phyloP scores from a whole-genome alignment of 2,888 invertebrate species.

The Ceramica pisi region DNA sequence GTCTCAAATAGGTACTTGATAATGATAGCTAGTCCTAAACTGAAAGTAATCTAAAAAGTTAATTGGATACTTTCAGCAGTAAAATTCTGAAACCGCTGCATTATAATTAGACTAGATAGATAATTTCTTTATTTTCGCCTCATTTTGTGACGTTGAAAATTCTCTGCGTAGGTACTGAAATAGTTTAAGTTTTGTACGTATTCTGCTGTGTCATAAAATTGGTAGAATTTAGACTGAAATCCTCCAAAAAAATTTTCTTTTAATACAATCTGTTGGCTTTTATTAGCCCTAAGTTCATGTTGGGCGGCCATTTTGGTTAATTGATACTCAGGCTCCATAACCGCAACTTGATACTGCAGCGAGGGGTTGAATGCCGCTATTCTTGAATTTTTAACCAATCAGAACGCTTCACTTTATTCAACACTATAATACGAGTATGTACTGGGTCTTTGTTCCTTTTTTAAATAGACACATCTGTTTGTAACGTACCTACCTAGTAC shows the following conservation, averaged over 20 bases:
- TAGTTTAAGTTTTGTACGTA: neutral
- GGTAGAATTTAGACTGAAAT: slow-evolving; percentile 4
- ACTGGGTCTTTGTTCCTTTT: slow-evolving; percentile 44
- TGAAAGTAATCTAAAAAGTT: slow-evolving; percentile 30
- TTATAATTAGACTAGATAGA: slow-evolving; percentile 7
- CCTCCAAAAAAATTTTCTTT: slow-evolving; percentile 4
- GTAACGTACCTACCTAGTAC: slow-evolving; percentile 2
- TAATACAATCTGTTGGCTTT: slow-evolving; percentile 22
- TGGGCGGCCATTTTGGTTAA: slow-evolving; percentile 79
- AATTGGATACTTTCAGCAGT: slow-evolving; percentile 31
- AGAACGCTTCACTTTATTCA: slow-evolving; percentile 59
- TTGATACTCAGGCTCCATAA: slow-evolving; percentile 78
- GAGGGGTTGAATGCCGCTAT: slow-evolving; percentile 74
- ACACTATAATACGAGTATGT: slow-evolving; percentile 32
- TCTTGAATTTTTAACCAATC: slow-evolving; percentile 74
- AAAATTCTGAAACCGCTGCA: slow-evolving; percentile 31
- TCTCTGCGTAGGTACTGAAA: slow-evolving; percentile 10
- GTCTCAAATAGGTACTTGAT: neutral
- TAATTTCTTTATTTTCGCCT: slow-evolving; percentile 21
- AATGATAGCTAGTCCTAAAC: neutral
- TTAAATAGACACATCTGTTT: slow-evolving; percentile 40
- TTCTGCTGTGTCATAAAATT: slow-evolving; percentile 7
- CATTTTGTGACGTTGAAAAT: slow-evolving; percentile 8
- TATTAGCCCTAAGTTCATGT: slow-evolving; percentile 41
- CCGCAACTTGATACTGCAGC: slow-evolving; percentile 75